Evolutionary conservation across 2,113 vertebrate genomes (phyloP).

Genomic region (Eupsittula cactorum): DNA sequence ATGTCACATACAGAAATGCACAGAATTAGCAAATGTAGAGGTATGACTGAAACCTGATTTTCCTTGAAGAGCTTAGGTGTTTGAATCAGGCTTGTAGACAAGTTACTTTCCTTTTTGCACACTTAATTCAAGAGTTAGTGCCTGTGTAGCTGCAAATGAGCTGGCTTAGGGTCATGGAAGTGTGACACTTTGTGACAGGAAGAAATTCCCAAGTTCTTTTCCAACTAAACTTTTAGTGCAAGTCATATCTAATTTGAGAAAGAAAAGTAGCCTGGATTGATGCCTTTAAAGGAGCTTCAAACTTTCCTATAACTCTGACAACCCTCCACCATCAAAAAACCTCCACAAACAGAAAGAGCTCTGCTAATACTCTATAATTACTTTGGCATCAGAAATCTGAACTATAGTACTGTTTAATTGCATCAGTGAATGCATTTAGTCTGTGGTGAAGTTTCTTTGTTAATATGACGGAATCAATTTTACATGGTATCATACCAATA

Average conservation of each 20-base stretch:
- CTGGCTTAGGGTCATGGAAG: background rate
- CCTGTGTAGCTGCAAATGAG: background rate
- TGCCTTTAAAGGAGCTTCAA: background rate
- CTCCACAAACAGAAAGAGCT: background rate
- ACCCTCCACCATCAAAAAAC: background rate
- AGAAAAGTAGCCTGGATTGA: background rate
- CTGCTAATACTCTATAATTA: background rate
- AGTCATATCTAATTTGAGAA: background rate
- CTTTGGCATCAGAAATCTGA: background rate
- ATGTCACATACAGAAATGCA: background rate
- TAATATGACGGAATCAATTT: background rate
- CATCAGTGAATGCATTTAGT: background rate
- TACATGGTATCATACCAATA: background rate
- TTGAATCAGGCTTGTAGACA: background rate
- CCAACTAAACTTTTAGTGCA: background rate
- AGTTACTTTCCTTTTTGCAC: background rate
- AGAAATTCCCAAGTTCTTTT: background rate
- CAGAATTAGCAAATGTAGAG: background rate
- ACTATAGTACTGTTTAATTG: background rate
- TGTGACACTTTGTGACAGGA: background rate
- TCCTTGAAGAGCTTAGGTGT: background rate
- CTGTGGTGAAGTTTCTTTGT: background rate
- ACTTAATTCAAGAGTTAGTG: background rate
- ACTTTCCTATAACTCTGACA: background rate
- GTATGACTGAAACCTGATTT: background rate